Conservation (phyloP, 2,797 vertebrate species). For the Pseudomugil tenellus region DNA sequence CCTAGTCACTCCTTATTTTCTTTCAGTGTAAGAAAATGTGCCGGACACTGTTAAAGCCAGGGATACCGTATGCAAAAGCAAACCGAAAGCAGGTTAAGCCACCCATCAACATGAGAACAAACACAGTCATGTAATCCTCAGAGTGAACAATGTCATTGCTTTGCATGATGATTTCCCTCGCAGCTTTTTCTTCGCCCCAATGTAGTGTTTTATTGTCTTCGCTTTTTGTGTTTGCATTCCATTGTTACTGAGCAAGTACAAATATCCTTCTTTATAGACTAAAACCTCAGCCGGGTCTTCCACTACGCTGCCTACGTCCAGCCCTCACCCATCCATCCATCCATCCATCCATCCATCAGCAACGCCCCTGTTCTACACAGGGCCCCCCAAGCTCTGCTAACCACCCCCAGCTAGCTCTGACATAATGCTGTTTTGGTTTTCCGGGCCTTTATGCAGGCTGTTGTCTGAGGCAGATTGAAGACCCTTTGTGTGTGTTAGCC, state of each 20-base stretch:
- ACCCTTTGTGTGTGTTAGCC: slow-evolving; percentile 76
- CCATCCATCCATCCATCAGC: slow-evolving; percentile 82
- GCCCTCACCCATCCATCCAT: slow-evolving; percentile 80
- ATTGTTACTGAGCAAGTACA: slow-evolving; percentile 77
- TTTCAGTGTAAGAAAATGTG: slow-evolving; percentile 80
- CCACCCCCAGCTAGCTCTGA: slow-evolving; percentile 64
- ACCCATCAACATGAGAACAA: slow-evolving; percentile 74
- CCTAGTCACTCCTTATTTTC: slow-evolving; percentile 64
- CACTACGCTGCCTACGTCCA: slow-evolving; percentile 47
- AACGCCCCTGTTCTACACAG: slow-evolving; percentile 53
- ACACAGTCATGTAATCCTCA: slow-evolving; percentile 64
- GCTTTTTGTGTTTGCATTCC: slow-evolving; percentile 77
- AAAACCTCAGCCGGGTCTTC: slow-evolving; percentile 58
- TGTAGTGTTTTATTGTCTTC: slow-evolving; percentile 76
- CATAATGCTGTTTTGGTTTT: slow-evolving; percentile 76
- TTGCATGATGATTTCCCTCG: slow-evolving; percentile 86
- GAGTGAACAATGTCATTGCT: slow-evolving; percentile 75
- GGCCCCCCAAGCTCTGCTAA: slow-evolving; percentile 56
- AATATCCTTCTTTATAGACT: slow-evolving; percentile 77
- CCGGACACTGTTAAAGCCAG: slow-evolving; percentile 76
- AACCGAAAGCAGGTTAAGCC: slow-evolving; percentile 76
- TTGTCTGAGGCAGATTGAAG: slow-evolving; percentile 81
- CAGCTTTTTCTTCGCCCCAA: slow-evolving; percentile 72
- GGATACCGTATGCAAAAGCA: slow-evolving; percentile 75
- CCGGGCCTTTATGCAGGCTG: slow-evolving; percentile 80